Conservation (phyloP, 2,797 vertebrate genomes). For the Sebastes trivittatus region DNA sequence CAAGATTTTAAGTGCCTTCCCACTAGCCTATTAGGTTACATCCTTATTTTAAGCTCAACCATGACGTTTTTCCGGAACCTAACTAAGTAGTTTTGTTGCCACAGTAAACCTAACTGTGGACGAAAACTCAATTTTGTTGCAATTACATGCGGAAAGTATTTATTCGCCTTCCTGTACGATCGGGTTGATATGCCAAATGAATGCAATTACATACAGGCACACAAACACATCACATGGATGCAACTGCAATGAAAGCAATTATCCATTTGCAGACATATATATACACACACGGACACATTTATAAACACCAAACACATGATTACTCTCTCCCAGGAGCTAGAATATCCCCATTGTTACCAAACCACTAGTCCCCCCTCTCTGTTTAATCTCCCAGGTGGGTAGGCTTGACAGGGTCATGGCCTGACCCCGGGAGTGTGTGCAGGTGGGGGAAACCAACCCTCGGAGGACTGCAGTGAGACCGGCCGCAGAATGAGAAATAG, state of each 20-base stretch:
- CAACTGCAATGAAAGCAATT: background rate
- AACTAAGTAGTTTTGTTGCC: too few relatives aligned
- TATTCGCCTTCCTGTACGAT: too few relatives aligned
- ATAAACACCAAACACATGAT: background rate
- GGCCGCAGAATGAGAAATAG: conserved; percentile 27
- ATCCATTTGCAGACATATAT: background rate
- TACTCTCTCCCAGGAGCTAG: background rate
- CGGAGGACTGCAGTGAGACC: conserved; percentile 1
- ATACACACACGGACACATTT: background rate
- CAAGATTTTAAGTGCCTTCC: too few relatives aligned
- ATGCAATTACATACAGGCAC: background rate
- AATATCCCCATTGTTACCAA: background rate
- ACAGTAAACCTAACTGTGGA: too few relatives aligned
- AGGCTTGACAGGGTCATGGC: conserved; percentile 13
- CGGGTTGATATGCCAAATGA: background rate
- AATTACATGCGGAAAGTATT: too few relatives aligned
- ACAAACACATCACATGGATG: background rate
- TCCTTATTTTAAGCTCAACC: too few relatives aligned
- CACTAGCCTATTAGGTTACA: too few relatives aligned
- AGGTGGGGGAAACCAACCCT: background rate
- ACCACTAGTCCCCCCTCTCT: background rate
- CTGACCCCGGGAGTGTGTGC: conserved; percentile 13
- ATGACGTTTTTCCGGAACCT: too few relatives aligned
- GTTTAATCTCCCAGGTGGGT: conserved; percentile 26
- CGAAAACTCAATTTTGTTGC: too few relatives aligned